A percentile compares a stretch with the other conserved stretches of the same genome.
These are phyloP conservation scores for Helicoverpa armigera DNA, from an alignment of 1,140 invertebrate species.

Conservation along the genomic window DNA sequence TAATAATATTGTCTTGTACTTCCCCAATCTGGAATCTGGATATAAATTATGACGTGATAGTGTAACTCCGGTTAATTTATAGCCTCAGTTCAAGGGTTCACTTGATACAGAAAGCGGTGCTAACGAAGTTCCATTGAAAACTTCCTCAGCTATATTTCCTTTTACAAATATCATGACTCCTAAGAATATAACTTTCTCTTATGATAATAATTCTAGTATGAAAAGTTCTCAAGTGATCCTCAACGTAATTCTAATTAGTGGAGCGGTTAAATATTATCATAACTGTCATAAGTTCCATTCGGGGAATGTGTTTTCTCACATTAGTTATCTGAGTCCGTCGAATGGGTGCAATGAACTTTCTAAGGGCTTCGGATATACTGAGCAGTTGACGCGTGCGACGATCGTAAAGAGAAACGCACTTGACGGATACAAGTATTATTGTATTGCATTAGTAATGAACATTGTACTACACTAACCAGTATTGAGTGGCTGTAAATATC, in stretches of 20 bases:
- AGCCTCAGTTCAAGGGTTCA: constrained; percentile 12
- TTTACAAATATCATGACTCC: constrained; percentile 40
- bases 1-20: neutral
- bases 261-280: constrained; percentile 62
- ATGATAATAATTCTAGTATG: constrained; percentile 19
- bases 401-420: constrained; percentile 34
- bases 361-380: constrained; percentile 55
- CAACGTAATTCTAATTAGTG: constrained; percentile 52
- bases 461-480: neutral
- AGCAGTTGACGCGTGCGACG: constrained; percentile 29
- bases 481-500: neutral
- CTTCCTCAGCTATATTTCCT: constrained; percentile 1
- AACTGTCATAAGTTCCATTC: constrained; percentile 59
- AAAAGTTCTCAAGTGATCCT: constrained; percentile 1
- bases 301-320: constrained; percentile 65
- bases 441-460: constrained; percentile 25
- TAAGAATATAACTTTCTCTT: constrained; percentile 32
- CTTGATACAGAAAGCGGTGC: constrained; percentile 6
- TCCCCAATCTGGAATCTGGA: neutral
- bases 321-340: constrained; percentile 62
- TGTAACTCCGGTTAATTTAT: constrained; percentile 30
- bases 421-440: constrained; percentile 31
- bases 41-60: constrained; percentile 32
- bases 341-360: constrained; percentile 59
- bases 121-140: constrained; percentile 31